These are phyloP conservation scores for Eilema sororculum DNA, from an alignment of 2,888 invertebrate species.

Conservation along the genomic window DNA sequence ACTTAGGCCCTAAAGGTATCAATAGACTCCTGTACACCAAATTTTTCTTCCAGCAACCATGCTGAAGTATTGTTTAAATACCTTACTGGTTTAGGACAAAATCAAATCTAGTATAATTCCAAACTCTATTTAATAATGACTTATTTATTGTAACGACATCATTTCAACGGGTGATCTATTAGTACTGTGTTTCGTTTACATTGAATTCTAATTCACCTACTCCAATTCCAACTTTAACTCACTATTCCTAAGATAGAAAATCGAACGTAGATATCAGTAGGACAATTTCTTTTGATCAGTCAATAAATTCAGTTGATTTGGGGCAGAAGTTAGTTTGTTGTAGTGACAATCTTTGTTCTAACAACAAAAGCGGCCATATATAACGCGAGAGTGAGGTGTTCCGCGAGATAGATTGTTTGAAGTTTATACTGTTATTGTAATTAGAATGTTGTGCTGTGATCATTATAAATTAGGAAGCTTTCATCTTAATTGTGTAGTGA, in stretches of 20 bases:
- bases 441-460: neutral
- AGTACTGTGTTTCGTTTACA: conserved; percentile 41
- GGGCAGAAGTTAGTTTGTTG: conserved; percentile 49
- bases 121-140: conserved; percentile 33
- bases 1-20: no score
- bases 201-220: conserved; percentile 28
- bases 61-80: no score
- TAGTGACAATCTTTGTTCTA: conserved; percentile 45
- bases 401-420: conserved; percentile 27
- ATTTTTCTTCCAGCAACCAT: no score
- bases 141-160: conserved; percentile 44
- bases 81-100: neutral
- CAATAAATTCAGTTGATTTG: conserved; percentile 50
- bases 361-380: conserved; percentile 37
- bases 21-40: no score
- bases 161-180: conserved; percentile 42
- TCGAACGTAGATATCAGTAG: conserved; percentile 17
- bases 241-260: neutral
- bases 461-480: conserved; percentile 5
- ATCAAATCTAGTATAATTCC: neutral
- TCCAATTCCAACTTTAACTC: conserved; percentile 21
- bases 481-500: conserved; percentile 10
- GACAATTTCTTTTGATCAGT: conserved; percentile 53
- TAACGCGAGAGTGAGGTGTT: conserved; percentile 31
- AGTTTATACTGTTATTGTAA: conserved; percentile 23